Conservation (phyloP, 2,888 invertebrate genomes). For the Gandaritis pyraliata region DNA sequence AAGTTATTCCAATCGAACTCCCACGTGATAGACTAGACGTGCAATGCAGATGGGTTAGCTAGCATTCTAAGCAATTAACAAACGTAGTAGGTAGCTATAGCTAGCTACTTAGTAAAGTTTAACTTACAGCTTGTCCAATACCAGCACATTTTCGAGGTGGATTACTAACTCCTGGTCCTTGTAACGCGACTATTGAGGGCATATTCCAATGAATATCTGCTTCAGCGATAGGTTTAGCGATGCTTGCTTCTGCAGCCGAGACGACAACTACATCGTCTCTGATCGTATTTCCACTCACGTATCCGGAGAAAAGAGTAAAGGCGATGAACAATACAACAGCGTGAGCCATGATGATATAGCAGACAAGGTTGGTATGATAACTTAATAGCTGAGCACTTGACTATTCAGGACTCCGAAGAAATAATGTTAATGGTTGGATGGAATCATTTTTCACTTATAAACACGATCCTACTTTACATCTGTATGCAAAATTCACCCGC, state of each 20-base stretch:
- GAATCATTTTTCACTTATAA: slow-evolving; percentile 21
- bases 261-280: slow-evolving; percentile 9
- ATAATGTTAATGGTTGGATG: slow-evolving; percentile 15
- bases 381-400: neutral
- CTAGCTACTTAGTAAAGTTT: neutral
- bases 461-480: slow-evolving; percentile 4
- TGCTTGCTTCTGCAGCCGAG: slow-evolving; percentile 2
- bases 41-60: too few relatives aligned
- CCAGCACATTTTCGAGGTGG: slow-evolving; percentile 27
- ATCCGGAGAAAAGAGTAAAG: slow-evolving; percentile 21
- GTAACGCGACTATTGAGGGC: slow-evolving; percentile 25
- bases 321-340: slow-evolving; percentile 16
- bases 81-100: neutral
- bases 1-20: too few relatives aligned
- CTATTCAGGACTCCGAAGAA: slow-evolving; percentile 12
- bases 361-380: neutral
- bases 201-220: slow-evolving; percentile 11
- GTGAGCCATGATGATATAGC: slow-evolving; percentile 11
- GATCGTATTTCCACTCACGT: slow-evolving; percentile 23
- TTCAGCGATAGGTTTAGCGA: slow-evolving; percentile 3
- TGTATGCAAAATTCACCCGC: slow-evolving; percentile 20
- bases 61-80: neutral
- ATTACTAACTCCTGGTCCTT: slow-evolving; percentile 9
- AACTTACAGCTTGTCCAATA: slow-evolving; percentile 33
- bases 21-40: too few relatives aligned